Base-by-base conservation (phyloP, 2,888 invertebrate species). In the Drosophila subquinaria region DNA sequence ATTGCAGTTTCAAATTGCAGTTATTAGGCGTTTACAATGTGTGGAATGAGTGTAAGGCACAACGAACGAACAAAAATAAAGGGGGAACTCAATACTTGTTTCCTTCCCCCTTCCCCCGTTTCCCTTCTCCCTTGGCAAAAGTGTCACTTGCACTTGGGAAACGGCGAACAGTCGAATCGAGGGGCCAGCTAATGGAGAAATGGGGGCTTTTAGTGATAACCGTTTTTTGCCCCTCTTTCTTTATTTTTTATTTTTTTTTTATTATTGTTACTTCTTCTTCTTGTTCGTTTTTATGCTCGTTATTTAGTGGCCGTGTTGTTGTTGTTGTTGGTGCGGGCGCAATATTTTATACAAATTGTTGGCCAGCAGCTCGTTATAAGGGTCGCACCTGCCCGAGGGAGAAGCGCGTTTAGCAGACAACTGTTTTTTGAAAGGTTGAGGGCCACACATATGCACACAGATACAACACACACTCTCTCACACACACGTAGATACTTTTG, bases 281-380 rank as follows among this genome's bases (percentile, higher is more conserved):
- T 48, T 30, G 3, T 33, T 65, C 11, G 10, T 35, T 43, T 56
- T 35, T 59, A 59, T 69, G 48, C 38, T 64, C 59, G 65, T 79
- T 84, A 69, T 75, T 82, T 87, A 73, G 63, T 64, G 69, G 63
- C 56, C 20, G n/a, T 42, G 56, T 57, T 65, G 59, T n/a, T n/a
- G n/a, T 57, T 65, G 59, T 63, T 64, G 52, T 33, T 57, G 84
- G 83, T 85, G 82, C 83, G 88, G 88, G 82, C 55, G 80, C 75
- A 78, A 82, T 88, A 88, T 88, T 80, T 88, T 79, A 86, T 79
- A 84, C 77, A 82, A 87, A 82, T 84, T 82, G 82, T 84, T 76
- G 69, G 66, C 45, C 59, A 42, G 63, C 65, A 47, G 77, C 73
- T 77, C 69, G 69, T 82, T 88, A 83, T 88, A 82, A 85, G 83